Evolutionary conservation across 2,797 vertebrate species (phyloP), one percentile per base, ranked within the genome.

Genomic region (Pangasius mekongensis): DNA sequence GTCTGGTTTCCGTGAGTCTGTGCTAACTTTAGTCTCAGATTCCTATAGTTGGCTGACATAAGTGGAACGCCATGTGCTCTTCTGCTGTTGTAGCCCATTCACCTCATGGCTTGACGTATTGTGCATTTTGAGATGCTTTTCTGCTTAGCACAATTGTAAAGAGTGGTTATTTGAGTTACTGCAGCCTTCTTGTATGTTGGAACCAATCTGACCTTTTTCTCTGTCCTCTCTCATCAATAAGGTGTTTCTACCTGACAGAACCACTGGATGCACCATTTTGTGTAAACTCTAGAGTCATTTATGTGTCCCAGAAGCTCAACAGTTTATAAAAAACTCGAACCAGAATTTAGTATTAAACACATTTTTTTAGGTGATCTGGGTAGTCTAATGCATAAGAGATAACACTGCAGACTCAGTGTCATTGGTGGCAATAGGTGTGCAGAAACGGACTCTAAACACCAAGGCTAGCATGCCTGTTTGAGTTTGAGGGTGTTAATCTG

Each of bases 401-500:
- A 74, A 27, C 43, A 27, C 73, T 76, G 73, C 49, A 76, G 43
- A 49, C 43, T 49, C 39, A 6, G 27, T 77, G 47, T 18, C 47
- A 3, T 77, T 52, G 14, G 13, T 52, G 47, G 39, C 9, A 43
- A 49, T 36, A 30, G 39, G 8, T 52, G 66, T 43, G 18, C 18
- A 49, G 47, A 39, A 84, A 47, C 20, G 43, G 30, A 73, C 84
- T 74, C n/a, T 10, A 43, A 60, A 27, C 80, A 49, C 14, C 54
- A n/a, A 82, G 54, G 22, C 66, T 69, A 64, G 64, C 58, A 20
- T 43, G 66, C 73, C 27, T 56, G 24, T 87, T 39, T 54, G 27
- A 78, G 43, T 94, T 90, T 87, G 92, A 66, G 94, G 93, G 94
- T 88, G 92, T 27, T 94, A 94, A 94, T 91, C 91, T 93, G 90